Evolutionary conservation across 2,113 vertebrate genomes (phyloP).

Genomic region (Phasianus colchicus): DNA sequence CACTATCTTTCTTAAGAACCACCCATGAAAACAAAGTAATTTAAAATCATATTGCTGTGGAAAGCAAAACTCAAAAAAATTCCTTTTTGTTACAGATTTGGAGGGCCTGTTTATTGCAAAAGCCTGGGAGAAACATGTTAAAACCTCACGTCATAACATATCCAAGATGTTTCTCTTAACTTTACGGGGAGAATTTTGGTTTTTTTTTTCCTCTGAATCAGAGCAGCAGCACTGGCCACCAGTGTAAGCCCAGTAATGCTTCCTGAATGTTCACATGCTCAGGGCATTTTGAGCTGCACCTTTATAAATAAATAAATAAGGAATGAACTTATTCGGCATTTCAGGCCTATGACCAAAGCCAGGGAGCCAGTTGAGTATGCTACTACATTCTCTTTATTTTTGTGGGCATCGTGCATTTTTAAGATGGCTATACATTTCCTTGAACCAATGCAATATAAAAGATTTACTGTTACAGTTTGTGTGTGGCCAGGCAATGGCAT

Average conservation of each 20-base stretch:
- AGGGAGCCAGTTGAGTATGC: background rate
- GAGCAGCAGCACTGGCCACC: background rate
- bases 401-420: constrained; percentile 70
- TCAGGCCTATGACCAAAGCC: constrained; percentile 10
- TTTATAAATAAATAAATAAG: constrained; percentile 33
- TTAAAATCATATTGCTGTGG: background rate
- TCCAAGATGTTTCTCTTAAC: background rate
- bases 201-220: background rate
- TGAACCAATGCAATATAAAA: constrained; percentile 79
- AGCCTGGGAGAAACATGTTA: background rate
- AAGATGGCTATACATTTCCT: constrained; percentile 71
- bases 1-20: background rate
- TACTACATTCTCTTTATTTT: constrained; percentile 56
- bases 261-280: background rate
- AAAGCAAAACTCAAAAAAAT: background rate
- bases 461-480: constrained; percentile 90
- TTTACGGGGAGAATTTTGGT: background rate
- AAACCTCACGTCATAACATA: background rate
- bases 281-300: background rate
- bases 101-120: background rate
- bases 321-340: constrained; percentile 27
- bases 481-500: constrained; percentile 85
- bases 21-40: background rate
- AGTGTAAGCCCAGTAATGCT: background rate
- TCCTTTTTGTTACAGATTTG: background rate